These are phyloP conservation scores for Carabus problematicus DNA, from an alignment of 2,888 invertebrate species.

Conservation along the genomic window DNA sequence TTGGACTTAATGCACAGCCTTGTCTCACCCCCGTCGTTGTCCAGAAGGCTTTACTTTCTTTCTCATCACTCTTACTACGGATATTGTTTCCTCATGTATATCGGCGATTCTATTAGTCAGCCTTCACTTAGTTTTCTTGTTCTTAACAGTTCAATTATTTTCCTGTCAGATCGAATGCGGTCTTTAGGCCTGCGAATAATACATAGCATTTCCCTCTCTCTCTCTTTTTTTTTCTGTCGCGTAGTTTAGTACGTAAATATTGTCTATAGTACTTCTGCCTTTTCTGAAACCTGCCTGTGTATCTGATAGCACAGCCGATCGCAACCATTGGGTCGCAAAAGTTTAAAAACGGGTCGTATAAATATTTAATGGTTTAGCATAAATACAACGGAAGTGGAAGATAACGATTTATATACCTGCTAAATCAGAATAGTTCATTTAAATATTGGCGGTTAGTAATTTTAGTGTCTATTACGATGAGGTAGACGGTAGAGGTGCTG, in stretches of 20 bases:
- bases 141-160: not conserved
- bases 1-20: slow-evolving; percentile 39
- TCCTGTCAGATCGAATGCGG: slow-evolving; percentile 4
- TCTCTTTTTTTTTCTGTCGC: not conserved
- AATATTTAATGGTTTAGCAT: too few species aligned
- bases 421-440: too few species aligned
- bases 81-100: not conserved
- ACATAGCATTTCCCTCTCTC: slow-evolving; percentile 22
- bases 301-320: not conserved
- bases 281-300: slow-evolving; percentile 15
- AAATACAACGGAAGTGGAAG: too few species aligned
- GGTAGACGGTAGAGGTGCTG: too few species aligned
- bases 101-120: not conserved
- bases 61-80: not conserved
- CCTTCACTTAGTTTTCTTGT: not conserved
- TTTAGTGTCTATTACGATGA: too few species aligned
- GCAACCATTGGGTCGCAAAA: too few species aligned
- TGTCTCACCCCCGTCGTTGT: slow-evolving; percentile 24
- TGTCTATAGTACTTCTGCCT: slow-evolving; percentile 21
- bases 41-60: slow-evolving; percentile 26
- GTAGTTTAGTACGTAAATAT: not conserved
- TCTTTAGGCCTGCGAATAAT: slow-evolving; percentile 35
- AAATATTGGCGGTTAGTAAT: too few species aligned
- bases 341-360: too few species aligned
- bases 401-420: too few species aligned